A percentile compares a stretch with the other conserved stretches of the same genome.
These are phyloP conservation scores for Dunckerocampus dactyliophorus DNA, from an alignment of 2,113 vertebrate genomes.

Conservation along the genomic window DNA sequence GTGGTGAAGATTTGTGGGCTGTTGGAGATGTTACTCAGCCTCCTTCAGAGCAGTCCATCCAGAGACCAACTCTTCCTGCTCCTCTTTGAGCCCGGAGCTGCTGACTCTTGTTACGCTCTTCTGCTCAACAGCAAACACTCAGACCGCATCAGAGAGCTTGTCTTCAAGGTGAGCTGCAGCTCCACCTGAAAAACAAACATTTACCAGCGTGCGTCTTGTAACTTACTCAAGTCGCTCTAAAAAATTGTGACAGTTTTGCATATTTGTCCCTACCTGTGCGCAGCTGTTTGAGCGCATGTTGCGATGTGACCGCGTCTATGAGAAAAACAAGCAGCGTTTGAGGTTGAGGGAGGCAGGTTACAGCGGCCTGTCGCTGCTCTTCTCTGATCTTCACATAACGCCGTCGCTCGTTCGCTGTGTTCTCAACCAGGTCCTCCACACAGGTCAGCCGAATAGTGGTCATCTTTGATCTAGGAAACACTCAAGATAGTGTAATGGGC, in stretches of 20 bases:
- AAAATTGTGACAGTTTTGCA: neutral
- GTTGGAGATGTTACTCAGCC: slow-evolving; percentile 82
- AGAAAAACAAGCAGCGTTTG: slow-evolving; percentile 90
- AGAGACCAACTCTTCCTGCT: slow-evolving; percentile 92
- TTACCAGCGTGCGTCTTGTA: neutral
- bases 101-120: slow-evolving; percentile 90
- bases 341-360: slow-evolving; percentile 91
- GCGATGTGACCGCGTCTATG: slow-evolving; percentile 93
- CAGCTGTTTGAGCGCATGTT: slow-evolving; percentile 94
- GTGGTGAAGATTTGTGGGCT: slow-evolving; percentile 79
- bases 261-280: slow-evolving; percentile 5
- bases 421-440: slow-evolving; percentile 86
- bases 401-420: slow-evolving; percentile 84
- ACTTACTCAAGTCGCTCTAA: neutral
- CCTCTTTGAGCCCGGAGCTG: slow-evolving; percentile 89
- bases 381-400: slow-evolving; percentile 81
- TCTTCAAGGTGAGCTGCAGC: slow-evolving; percentile 83
- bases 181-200: neutral
- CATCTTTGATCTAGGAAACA: neutral
- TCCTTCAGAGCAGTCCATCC: slow-evolving; percentile 83
- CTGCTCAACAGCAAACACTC: slow-evolving; percentile 88
- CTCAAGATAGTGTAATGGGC: neutral
- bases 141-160: slow-evolving; percentile 84
- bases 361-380: slow-evolving; percentile 86
- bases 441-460: slow-evolving; percentile 71